These are phyloP conservation scores for Nasonia oneida DNA, from an alignment of 2,888 invertebrate species.

Conservation along the genomic window DNA sequence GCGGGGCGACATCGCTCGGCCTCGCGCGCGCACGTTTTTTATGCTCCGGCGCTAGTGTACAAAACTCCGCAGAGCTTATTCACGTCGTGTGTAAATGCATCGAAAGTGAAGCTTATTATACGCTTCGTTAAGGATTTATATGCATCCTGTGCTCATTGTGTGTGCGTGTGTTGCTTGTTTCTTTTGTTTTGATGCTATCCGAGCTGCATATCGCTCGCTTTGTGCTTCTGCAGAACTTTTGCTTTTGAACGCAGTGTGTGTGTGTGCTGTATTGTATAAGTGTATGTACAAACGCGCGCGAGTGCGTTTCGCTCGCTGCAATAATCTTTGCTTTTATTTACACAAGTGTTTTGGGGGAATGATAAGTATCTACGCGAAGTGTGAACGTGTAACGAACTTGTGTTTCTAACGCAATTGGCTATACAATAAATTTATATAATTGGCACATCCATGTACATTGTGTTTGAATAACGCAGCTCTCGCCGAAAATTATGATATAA, in stretches of 20 bases:
- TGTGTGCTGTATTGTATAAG: neutral
- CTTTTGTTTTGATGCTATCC: conserved; percentile 27
- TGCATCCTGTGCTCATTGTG: neutral
- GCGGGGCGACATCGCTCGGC: neutral
- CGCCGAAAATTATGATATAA: neutral
- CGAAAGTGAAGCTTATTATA: conserved; percentile 11
- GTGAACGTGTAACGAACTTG: neutral
- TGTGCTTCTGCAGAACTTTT: neutral
- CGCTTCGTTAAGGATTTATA: neutral
- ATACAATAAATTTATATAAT: neutral
- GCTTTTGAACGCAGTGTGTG: neutral
- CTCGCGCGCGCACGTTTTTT: neutral
- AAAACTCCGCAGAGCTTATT: conserved; percentile 18
- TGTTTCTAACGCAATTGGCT: neutral
- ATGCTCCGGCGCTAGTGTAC: neutral
- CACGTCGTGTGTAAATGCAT: conserved; percentile 11
- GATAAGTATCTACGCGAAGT: neutral
- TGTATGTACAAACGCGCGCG: neutral
- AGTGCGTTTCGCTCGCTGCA: neutral
- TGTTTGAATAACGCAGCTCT: neutral
- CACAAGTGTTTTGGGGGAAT: neutral
- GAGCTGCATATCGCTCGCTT: neutral
- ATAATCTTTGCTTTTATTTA: conserved; percentile 15
- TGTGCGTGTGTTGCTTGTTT: neutral
- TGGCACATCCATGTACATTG: neutral